Conservation (phyloP, 2,888 invertebrate genomes). For the Netelia virgata region DNA sequence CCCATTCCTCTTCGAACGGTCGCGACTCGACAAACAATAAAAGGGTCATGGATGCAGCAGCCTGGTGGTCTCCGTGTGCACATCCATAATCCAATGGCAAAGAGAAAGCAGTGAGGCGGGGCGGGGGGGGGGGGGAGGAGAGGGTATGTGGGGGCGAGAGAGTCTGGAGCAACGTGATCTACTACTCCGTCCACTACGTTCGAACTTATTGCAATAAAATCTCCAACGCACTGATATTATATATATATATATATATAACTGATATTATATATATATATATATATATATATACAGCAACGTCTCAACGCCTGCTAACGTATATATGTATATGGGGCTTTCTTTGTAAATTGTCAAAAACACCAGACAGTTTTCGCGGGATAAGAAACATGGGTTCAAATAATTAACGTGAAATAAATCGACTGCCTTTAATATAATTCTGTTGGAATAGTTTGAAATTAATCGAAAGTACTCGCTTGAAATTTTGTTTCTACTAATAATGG, state of each 20-base stretch:
- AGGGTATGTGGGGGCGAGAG: too few species aligned
- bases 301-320: background rate
- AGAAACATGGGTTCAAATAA: background rate
- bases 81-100: conserved; percentile 10
- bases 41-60: conserved; percentile 28
- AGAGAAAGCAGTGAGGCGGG: background rate
- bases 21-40: conserved; percentile 45
- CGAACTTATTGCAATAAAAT: conserved; percentile 8
- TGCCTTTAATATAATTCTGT: background rate
- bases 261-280: background rate
- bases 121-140: too few species aligned
- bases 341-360: background rate
- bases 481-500: too few species aligned
- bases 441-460: background rate
- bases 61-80: conserved; percentile 1
- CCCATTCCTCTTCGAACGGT: background rate
- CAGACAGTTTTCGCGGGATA: background rate
- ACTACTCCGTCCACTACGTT: conserved; percentile 2
- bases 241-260: background rate
- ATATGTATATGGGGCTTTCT: background rate
- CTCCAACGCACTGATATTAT: background rate
- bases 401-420: background rate
- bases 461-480: too few species aligned
- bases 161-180: conserved; percentile 45
- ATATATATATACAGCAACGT: background rate